Conservation (phyloP, 2,113 vertebrate genomes). For the Ranitomeya variabilis region DNA sequence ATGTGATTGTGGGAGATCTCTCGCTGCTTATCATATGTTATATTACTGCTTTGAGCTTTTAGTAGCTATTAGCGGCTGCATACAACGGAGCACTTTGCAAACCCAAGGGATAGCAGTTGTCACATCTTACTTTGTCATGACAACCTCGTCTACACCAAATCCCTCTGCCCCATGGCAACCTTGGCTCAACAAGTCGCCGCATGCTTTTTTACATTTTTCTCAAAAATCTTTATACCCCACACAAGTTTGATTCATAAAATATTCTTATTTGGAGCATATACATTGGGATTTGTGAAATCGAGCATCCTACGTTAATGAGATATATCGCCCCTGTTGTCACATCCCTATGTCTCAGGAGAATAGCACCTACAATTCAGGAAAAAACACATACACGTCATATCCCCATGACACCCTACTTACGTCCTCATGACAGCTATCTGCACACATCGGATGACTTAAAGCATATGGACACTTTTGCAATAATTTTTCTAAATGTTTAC, state of each 20-base stretch:
- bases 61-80: conserved; percentile 4
- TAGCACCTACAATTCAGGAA: not conserved
- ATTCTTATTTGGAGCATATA: not conserved
- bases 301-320: not conserved
- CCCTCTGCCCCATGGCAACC: not conserved
- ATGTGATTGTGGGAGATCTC: not conserved
- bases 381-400: not conserved
- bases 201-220: not conserved
- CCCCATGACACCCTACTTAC: not conserved
- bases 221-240: not conserved
- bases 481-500: too few relatives aligned
- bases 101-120: not conserved
- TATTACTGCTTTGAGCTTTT: not conserved
- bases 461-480: too few relatives aligned
- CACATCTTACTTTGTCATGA: conserved; percentile 6
- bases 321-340: not conserved
- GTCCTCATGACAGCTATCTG: too few relatives aligned
- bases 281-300: not conserved
- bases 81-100: not conserved
- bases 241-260: not conserved
- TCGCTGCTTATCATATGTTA: not conserved
- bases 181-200: not conserved
- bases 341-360: not conserved
- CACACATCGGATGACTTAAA: too few relatives aligned
- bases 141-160: not conserved